Conservation (phyloP, 2,888 invertebrate genomes). For the Ashinkailepas kermadecensis region DNA sequence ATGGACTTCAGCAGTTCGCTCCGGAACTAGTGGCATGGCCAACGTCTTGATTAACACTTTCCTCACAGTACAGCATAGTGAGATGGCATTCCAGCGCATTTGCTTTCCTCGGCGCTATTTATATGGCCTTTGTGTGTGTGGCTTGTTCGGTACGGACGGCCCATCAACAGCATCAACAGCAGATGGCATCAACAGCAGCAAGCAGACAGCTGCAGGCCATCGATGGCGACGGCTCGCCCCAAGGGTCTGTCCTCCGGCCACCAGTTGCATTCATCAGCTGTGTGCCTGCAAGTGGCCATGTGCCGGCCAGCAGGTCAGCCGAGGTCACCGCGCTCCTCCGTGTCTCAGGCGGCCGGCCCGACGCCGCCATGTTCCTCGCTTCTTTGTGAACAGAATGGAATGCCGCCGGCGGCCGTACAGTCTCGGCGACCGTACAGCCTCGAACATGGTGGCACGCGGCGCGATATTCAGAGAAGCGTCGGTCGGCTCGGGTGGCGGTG, state of each 20-base stretch:
- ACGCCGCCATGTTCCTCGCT: not conserved
- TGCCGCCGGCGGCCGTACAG: not conserved
- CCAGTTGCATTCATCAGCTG: not conserved
- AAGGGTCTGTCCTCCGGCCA: not conserved
- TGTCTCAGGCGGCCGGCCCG: not conserved
- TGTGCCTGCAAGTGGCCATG: not conserved
- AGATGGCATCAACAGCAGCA: not conserved
- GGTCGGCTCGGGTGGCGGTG: not conserved
- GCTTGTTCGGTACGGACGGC: not conserved
- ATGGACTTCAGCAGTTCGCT: too few species aligned
- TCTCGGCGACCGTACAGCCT: not conserved
- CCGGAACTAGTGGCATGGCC: too few species aligned
- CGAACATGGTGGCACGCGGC: not conserved
- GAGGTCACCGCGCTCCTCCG: not conserved
- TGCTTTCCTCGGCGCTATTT: not conserved
- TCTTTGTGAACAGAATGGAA: slow-evolving; percentile 22
- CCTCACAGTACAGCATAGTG: not conserved
- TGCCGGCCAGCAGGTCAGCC: not conserved
- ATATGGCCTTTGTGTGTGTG: not conserved
- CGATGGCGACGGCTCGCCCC: not conserved
- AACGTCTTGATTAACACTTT: too few species aligned
- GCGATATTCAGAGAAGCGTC: not conserved
- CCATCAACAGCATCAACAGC: too few species aligned
- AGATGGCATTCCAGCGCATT: not conserved
- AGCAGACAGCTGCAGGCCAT: too few species aligned